Percentiles rank a stretch among this genome's conserved stretches.
Evolutionary conservation across 2,113 vertebrate genomes (phyloP).

Genomic region (Larimichthys crocea): DNA sequence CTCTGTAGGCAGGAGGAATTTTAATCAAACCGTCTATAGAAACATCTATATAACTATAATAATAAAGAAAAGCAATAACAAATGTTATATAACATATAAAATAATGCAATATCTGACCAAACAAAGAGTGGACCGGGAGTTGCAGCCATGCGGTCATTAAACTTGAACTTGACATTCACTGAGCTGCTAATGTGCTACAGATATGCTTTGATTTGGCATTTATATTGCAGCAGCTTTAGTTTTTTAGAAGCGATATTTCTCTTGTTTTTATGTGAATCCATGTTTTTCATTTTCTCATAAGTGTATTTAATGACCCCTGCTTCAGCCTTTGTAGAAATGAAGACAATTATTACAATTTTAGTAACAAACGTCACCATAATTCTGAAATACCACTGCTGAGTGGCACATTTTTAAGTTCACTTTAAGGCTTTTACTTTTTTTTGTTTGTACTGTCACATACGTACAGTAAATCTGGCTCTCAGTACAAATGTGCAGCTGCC

Average conservation of each 20-base stretch:
- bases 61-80: slow-evolving; percentile 22
- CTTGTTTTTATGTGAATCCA: slow-evolving; percentile 3
- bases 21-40: background rate
- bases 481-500: slow-evolving; percentile 76
- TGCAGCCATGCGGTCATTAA: slow-evolving; percentile 30
- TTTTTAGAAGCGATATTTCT: slow-evolving; percentile 19
- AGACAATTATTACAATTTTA: slow-evolving; percentile 22
- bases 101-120: slow-evolving; percentile 35
- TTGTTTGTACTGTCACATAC: slow-evolving; percentile 24
- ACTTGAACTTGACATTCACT: slow-evolving; percentile 48
- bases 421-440: background rate
- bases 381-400: background rate
- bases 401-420: background rate
- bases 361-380: background rate
- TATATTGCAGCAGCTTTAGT: slow-evolving; percentile 6
- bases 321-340: slow-evolving; percentile 4
- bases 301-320: slow-evolving; percentile 14
- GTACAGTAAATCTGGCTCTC: slow-evolving; percentile 52
- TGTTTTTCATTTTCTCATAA: slow-evolving; percentile 10
- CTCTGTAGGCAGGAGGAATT: background rate
- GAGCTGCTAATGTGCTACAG: slow-evolving; percentile 35
- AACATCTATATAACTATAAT: background rate
- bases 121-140: background rate
- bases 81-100: slow-evolving; percentile 19
- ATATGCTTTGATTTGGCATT: slow-evolving; percentile 52